These are phyloP conservation scores for Drosophila nigrodunni DNA, from an alignment of 1,140 invertebrate species.

Conservation along the genomic window DNA sequence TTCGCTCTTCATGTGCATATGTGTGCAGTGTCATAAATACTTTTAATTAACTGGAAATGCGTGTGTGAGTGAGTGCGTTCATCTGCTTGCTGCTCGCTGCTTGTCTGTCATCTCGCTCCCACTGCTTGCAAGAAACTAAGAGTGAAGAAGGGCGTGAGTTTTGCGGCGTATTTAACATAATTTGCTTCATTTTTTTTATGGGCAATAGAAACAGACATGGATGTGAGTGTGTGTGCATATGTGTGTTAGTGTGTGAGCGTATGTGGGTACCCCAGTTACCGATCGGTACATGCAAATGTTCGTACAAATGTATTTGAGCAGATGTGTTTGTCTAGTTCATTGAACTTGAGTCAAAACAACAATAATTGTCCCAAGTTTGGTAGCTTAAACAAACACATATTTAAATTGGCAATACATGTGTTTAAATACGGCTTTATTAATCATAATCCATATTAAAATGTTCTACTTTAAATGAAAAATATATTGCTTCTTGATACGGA, in stretches of 20 bases:
- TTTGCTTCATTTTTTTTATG: conserved; percentile 62
- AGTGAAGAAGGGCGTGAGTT: conserved; percentile 61
- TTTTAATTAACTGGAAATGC: conserved; percentile 78
- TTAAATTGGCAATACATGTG: neutral
- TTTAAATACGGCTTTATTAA: neutral
- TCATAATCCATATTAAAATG: neutral
- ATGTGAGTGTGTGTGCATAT: neutral
- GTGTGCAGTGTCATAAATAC: conserved; percentile 72
- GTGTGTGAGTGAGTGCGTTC: conserved; percentile 33
- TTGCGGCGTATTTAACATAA: conserved; percentile 65
- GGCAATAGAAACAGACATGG: conserved; percentile 41
- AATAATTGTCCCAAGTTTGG: conserved; percentile 4
- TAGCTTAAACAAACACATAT: conserved; percentile 1
- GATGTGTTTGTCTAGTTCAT: conserved; percentile 65
- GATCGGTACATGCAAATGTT: conserved; percentile 25
- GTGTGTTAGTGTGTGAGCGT: neutral
- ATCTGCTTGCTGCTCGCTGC: conserved; percentile 5
- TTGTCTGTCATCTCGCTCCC: conserved; percentile 26
- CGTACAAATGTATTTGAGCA: conserved; percentile 60
- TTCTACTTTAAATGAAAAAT: conserved; percentile 6
- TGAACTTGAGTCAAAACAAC: conserved; percentile 49
- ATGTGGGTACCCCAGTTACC: conserved; percentile 39
- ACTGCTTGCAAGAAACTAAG: conserved; percentile 41
- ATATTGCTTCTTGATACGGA: neutral
- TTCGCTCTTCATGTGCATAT: conserved; percentile 25